phyloP scores from a whole-genome alignment of 2,113 vertebrate species.

The Dissostichus mawsoni region DNA sequence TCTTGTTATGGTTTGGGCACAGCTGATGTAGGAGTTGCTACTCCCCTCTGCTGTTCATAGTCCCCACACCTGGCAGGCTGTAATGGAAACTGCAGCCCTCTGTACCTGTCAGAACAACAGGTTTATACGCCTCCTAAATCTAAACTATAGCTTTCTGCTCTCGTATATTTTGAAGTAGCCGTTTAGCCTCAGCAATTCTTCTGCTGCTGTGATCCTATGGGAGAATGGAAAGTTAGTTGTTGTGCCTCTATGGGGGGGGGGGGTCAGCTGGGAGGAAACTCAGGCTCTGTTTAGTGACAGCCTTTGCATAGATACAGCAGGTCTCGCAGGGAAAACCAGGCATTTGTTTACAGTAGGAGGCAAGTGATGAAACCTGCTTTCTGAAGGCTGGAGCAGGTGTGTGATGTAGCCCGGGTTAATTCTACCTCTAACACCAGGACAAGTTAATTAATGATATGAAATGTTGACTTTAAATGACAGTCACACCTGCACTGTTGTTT shows the following conservation, averaged over 20 bases:
- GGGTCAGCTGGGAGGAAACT: conserved; percentile 66
- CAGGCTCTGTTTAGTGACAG: conserved; percentile 45
- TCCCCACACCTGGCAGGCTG: conserved; percentile 22
- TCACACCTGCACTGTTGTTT: not conserved
- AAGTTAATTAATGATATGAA: not conserved
- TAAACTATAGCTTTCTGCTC: conserved; percentile 21
- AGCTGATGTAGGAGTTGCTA: conserved; percentile 20
- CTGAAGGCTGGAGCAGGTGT: conserved; percentile 24
- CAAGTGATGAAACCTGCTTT: conserved; percentile 59
- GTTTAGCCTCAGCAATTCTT: conserved; percentile 44
- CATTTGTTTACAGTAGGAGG: conserved; percentile 70
- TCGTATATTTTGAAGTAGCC: conserved; percentile 13
- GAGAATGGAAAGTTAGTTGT: conserved; percentile 61
- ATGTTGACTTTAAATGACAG: not conserved
- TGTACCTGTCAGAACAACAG: conserved; percentile 38
- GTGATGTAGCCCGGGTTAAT: conserved; percentile 3
- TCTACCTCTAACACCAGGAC: not conserved
- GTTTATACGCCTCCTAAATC: conserved; percentile 31
- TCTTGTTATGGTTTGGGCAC: not conserved
- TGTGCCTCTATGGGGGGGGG: conserved; percentile 61
- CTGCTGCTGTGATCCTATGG: conserved; percentile 42
- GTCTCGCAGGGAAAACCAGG: conserved; percentile 67
- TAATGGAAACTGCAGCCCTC: conserved; percentile 27
- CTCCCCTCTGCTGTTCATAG: conserved; percentile 17
- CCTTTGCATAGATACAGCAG: conserved; percentile 68